Base-by-base conservation (phyloP, 2,888 invertebrate genomes). In the Drosophila hamatofila region DNA sequence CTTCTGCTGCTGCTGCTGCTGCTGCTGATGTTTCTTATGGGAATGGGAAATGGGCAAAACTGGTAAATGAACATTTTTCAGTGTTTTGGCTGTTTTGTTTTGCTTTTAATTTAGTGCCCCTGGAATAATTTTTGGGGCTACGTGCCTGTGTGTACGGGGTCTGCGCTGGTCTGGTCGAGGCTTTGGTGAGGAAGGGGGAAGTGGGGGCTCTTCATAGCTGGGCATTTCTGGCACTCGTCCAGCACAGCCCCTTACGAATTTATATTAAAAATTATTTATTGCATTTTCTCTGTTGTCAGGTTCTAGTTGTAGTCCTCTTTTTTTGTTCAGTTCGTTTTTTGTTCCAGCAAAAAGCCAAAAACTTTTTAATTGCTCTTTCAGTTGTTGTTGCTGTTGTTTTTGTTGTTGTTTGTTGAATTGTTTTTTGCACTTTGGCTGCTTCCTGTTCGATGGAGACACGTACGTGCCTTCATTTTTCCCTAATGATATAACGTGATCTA, bases 201-300 rank as follows among this genome's bases (percentile, higher is more conserved):
- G 27, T 39, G n/a, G 44, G 37, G 51, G 30, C 8, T 30, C 30
- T 30, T 9, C 2, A 30, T 14, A 23, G 5, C 51, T 33, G 42
- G 18, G 41, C n/a, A 67, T 54, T 60, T 58, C 61, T 75, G 85
- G 64, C 70, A 68, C 57, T 69, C 69, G 73, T 69, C 72, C 74
- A 75, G 75, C 67, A 67, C 74, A 73, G 75, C 69, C 75, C 81
- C 81, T 87, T 83, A 90, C 90, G 86, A 90, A 90, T 88, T 86
- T 86, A 90, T 90, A 86, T 86, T 86, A 86, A 86, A 86, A 86
- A 86, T 86, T 86, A 86, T 86, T 90, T 86, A 86, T 86, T 90
- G 88, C 90, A 85, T 83, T 83, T 79, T 75, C 65, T 75, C 65
- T 63, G 62, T 59, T 69, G 69, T 64, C 27, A 48, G 52, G 51